These are phyloP conservation scores for Neomonachus schauinslandi DNA, from an alignment of 2,113 vertebrate genomes.

Conservation along the genomic window DNA sequence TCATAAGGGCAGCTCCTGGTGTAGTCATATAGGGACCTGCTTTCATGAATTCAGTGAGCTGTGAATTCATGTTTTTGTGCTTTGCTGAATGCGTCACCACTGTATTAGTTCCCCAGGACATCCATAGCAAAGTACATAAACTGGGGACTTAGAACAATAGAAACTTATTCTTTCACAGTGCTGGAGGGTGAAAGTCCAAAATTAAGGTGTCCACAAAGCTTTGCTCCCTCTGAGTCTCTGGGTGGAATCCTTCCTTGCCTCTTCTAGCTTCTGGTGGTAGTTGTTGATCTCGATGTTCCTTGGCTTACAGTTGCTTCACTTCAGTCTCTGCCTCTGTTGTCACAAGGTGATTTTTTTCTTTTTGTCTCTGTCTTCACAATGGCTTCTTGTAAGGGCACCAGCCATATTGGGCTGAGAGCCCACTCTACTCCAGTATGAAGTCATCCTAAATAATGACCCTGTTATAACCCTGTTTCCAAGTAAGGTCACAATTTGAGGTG, in stretches of 20 bases:
- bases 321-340: neutral
- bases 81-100: neutral
- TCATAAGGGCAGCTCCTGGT: neutral
- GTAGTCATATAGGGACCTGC: accelerated
- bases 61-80: neutral
- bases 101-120: neutral
- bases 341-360: neutral
- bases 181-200: neutral
- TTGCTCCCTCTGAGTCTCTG: neutral
- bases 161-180: neutral
- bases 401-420: neutral
- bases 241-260: neutral
- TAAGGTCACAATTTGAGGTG: neutral
- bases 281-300: too few relatives aligned
- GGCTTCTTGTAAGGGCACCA: neutral
- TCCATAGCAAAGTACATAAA: too few relatives aligned
- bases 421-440: neutral
- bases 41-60: neutral
- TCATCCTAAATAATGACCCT: neutral
- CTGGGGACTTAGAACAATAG: neutral
- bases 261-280: neutral
- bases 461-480: neutral
- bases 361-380: neutral
- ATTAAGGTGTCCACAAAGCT: neutral
- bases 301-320: neutral